Evolutionary conservation across 2,797 vertebrate species (phyloP).

Genomic region (Pteropus rufus): DNA sequence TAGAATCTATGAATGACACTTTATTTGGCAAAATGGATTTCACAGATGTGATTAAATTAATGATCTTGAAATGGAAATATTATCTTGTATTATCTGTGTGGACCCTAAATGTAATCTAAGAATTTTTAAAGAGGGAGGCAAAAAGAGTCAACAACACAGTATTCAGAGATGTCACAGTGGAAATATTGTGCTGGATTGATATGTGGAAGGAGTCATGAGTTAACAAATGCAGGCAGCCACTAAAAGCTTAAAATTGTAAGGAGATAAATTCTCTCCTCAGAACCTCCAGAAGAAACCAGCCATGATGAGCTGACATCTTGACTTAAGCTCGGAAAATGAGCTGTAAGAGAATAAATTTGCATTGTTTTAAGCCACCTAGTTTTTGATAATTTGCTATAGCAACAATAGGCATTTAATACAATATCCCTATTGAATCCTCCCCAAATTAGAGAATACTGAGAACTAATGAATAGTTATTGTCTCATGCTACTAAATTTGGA

Average conservation of each 20-base stretch:
- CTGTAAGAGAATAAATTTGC: background rate
- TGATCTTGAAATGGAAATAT: background rate
- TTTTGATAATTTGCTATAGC: background rate
- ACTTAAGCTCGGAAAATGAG: background rate
- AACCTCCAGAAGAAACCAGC: background rate
- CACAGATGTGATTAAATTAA: background rate
- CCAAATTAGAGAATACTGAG: background rate
- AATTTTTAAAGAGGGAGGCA: background rate
- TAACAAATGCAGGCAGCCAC: background rate
- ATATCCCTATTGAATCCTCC: background rate
- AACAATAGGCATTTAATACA: background rate
- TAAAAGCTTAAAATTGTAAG: background rate
- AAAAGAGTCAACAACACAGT: background rate
- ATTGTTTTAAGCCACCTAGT: background rate
- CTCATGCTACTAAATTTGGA: background rate
- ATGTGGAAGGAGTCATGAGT: background rate
- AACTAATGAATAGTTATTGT: background rate
- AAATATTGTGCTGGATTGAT: background rate
- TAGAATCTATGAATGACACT: background rate
- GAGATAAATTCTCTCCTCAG: background rate
- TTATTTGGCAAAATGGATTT: background rate
- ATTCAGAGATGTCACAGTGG: background rate
- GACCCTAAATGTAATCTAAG: background rate
- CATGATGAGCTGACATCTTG: background rate
- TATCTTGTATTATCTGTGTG: background rate